These are phyloP conservation scores for Mesoclemmys tuberculata DNA, from an alignment of 2,113 vertebrate genomes.

Conservation along the genomic window DNA sequence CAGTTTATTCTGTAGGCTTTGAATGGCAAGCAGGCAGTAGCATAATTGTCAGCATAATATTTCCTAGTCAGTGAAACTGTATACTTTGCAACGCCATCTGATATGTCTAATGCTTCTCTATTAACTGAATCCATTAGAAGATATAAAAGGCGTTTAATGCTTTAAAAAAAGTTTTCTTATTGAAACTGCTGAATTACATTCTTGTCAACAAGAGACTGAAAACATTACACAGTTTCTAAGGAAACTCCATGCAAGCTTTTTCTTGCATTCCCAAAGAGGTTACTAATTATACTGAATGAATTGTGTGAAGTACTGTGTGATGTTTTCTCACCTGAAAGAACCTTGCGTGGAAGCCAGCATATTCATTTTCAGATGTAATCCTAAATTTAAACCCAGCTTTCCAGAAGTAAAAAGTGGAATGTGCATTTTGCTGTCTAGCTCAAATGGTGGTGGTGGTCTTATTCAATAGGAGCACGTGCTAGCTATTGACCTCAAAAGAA, in stretches of 20 bases:
- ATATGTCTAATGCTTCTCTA: background rate
- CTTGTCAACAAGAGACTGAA: background rate
- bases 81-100: rapidly evolving
- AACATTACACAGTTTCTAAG: background rate
- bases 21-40: background rate
- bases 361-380: background rate
- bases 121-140: rapidly evolving
- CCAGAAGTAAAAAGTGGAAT: background rate
- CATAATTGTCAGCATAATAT: rapidly evolving
- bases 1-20: rapidly evolving
- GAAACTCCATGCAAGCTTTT: background rate
- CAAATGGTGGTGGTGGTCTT: background rate
- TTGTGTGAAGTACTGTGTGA: rapidly evolving
- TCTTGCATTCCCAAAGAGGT: background rate
- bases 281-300: background rate
- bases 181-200: background rate
- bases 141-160: background rate
- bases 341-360: background rate
- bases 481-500: background rate
- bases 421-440: background rate
- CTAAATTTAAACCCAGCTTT: background rate
- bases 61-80: rapidly evolving
- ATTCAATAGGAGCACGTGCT: background rate
- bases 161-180: background rate
- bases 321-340: background rate